Evolutionary conservation across 2,888 invertebrate species (phyloP), one percentile per base, ranked within the genome.

Genomic region (Taenaris catops): DNA sequence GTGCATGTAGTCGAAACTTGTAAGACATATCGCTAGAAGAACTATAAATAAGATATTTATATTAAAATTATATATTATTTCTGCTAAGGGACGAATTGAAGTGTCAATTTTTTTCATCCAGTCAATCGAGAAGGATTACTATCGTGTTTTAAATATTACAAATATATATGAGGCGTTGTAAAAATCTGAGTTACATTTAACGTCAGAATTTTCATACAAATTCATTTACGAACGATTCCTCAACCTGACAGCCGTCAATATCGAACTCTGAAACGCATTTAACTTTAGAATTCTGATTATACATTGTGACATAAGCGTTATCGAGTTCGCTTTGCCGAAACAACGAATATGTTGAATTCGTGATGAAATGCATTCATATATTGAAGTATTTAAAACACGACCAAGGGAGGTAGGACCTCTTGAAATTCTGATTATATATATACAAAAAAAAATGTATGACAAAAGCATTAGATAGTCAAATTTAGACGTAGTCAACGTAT

Each of bases 1-100:
- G 61, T 58, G 78, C 78, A 67, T 71, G 70, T 83, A 83, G 79
- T 62, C 58, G 65, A 79, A 71, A 70, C 67, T 69, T 72, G 73
- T 71, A 78, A 83, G 64, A 84, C 84, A 84, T 86, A 86, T 86
- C 84, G 84, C 75, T 83, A 83, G 84, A 67, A 54, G 48, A 23
- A 8, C 68, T 75, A 73, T 63, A 59, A 14, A 51, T 73, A 76
- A 75, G 75, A 74, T 74, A 75, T 70, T 63, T 67, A 70, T 70
- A 63, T 63, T 58, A 63, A 58, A 62, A 53, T 29, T 65, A 63
- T 53, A 58, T 48, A 51, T 49, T 61, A 62, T 65, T 71, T 65
- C 58, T 48, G 58, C 49, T 58, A 61, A 62, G 58, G 53, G 51
- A 60, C 59, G 66, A 70, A 67, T 68, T 61, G 68, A 64, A 61